Evolutionary conservation across 2,113 vertebrate species (phyloP).

Genomic region (Taxidea taxus): DNA sequence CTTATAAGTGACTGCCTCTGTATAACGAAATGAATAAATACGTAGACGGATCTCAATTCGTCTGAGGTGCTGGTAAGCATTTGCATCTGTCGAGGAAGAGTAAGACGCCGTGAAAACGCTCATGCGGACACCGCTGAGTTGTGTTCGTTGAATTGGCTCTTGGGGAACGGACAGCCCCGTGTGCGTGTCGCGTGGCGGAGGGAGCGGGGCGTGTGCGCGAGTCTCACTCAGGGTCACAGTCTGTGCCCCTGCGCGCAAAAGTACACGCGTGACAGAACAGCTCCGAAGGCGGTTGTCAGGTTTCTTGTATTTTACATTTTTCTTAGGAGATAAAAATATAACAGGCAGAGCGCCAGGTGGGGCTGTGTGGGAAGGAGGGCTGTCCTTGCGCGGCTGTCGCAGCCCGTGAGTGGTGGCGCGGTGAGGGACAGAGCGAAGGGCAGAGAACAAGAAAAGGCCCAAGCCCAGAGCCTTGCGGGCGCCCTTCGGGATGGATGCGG

Average conservation of each 20-base stretch:
- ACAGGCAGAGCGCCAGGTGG: background rate
- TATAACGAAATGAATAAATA: background rate
- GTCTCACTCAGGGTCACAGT: background rate
- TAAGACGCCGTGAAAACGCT: background rate
- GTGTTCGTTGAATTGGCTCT: background rate
- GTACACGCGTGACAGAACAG: background rate
- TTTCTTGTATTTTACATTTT: background rate
- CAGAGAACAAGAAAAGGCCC: background rate
- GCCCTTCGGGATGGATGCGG: rapidly evolving
- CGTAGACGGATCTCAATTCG: too few species aligned
- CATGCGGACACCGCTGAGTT: too few species aligned
- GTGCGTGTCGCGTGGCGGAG: background rate
- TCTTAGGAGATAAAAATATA: background rate
- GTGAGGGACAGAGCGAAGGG: background rate
- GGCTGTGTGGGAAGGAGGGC: background rate
- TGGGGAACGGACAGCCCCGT: background rate
- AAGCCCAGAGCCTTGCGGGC: rapidly evolving
- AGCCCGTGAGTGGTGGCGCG: background rate
- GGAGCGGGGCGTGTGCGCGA: background rate
- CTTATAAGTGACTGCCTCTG: background rate
- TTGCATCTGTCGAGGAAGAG: background rate
- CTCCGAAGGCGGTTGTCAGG: too few species aligned
- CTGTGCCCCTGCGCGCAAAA: rapidly evolving
- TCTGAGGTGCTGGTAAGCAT: background rate
- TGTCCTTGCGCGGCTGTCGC: background rate